These are phyloP conservation scores for Harpagoxenus sublaevis DNA, from an alignment of 2,888 invertebrate species.

Conservation along the genomic window DNA sequence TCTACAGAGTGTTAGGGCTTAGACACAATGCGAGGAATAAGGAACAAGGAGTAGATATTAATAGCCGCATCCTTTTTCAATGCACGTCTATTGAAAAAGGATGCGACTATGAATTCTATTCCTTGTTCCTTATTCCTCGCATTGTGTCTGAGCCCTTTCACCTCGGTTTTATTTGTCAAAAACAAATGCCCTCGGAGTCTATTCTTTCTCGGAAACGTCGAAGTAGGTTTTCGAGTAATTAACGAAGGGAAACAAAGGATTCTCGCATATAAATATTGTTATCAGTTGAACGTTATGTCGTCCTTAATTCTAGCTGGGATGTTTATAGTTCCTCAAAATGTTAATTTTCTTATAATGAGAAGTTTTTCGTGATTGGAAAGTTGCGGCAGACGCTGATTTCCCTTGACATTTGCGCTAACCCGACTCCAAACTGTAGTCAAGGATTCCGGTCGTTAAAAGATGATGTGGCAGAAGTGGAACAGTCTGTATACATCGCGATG, in stretches of 20 bases:
- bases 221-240: background rate
- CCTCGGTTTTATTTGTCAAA: background rate
- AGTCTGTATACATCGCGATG: background rate
- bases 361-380: background rate
- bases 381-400: background rate
- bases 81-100: too few relatives aligned
- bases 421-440: background rate
- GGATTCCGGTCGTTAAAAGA: background rate
- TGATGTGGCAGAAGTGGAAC: slow-evolving; percentile 11
- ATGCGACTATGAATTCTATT: too few relatives aligned
- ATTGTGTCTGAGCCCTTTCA: background rate
- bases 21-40: too few relatives aligned
- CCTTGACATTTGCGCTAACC: background rate
- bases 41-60: too few relatives aligned
- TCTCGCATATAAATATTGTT: background rate
- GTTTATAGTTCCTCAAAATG: background rate
- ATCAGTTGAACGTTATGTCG: background rate
- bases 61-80: too few relatives aligned
- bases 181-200: background rate
- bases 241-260: background rate
- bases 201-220: background rate
- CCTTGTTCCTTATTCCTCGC: too few relatives aligned
- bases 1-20: background rate
- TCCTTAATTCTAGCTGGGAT: background rate
- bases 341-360: background rate